Percentiles rank a stretch among this genome's conserved stretches.
Evolutionary conservation across 1,140 invertebrate species (phyloP).

Genomic region (Thaumetopoea pityocampa): DNA sequence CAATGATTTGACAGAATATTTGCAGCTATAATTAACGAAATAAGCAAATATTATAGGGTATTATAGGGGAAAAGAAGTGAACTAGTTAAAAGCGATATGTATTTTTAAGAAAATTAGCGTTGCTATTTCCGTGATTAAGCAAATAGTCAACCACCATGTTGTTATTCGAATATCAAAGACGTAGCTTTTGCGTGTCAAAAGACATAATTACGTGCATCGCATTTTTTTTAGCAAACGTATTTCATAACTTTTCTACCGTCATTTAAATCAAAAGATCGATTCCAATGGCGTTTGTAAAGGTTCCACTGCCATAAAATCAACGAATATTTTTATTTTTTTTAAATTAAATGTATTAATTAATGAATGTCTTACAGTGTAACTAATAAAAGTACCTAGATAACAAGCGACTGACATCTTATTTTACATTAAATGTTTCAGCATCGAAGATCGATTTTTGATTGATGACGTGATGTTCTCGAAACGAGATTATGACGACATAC

Average conservation of each 20-base stretch:
- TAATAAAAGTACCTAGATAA: no score
- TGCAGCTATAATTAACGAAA: constrained; percentile 61
- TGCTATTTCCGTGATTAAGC: constrained; percentile 1
- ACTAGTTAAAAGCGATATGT: constrained; percentile 14
- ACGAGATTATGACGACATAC: no score
- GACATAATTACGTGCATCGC: constrained; percentile 39
- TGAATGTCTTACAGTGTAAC: no score
- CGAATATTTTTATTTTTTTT: no score
- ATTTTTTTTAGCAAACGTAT: constrained; percentile 20
- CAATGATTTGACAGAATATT: constrained; percentile 63
- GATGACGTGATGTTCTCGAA: no score
- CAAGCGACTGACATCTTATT: no score
- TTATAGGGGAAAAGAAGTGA: constrained; percentile 29
- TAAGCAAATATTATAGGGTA: constrained; percentile 42
- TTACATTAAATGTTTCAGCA: no score
- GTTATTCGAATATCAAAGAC: constrained; percentile 11
- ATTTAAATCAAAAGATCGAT: no score
- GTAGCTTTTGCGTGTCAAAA: constrained; percentile 61
- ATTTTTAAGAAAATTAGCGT: constrained; percentile 7
- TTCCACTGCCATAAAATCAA: no score
- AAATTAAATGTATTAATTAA: no score
- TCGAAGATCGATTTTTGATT: no score
- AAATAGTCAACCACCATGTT: neutral
- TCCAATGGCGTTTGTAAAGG: no score
- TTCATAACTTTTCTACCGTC: constrained; percentile 13